Base-by-base conservation (phyloP, 2,113 vertebrate species). In the Tiliqua scincoides region DNA sequence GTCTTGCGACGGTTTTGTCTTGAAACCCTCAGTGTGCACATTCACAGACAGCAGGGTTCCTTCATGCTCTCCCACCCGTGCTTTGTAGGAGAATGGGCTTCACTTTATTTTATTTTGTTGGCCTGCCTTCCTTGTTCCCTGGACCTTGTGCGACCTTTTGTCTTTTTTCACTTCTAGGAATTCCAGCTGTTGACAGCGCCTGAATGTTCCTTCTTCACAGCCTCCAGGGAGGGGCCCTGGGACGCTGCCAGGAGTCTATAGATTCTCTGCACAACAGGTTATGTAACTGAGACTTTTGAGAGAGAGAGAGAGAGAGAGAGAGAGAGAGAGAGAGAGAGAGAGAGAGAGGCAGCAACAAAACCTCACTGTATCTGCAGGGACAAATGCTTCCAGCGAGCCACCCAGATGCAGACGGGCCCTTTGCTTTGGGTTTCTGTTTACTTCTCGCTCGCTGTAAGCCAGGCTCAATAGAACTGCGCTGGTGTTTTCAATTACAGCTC, bases 121-220 rank as follows among this genome's bases (percentile, higher is more conserved):
- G 65, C 4, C 30, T 75, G 61, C 85, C 82, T 25, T 2, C 70
- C 23, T 0, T 67, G 15, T 71, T 30, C 79, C 82, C 85, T 89
- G 83, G 87, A 84, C 93, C 89, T 80, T 48, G 65, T 54, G n/a
- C 21, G 86, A 93, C 92, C 94, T 94, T 93, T 87, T 92, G 93
- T 94, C 82, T 89, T 73, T 75, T 63, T 40, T 30, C 27, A 4
- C 79, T 95, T 95, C 94, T 93, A 89, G 92, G 95, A 95, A 95
- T 80, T 75, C 1, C 93, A 84, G 93, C 92, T 94, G 93, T 57
- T 93, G 93, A 90, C 88, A 89, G 83, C 4, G 17, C 32, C 89
- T 32, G 79, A 40, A 90, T 8, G 92, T 90, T 95, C 92, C 92
- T 93, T 93, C 88, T 88, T 65, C 48, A 8, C 27, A 3, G 79